Evolutionary conservation across 2,113 vertebrate species (phyloP), one percentile per base, ranked within the genome.

Genomic region (Merops nubicus): DNA sequence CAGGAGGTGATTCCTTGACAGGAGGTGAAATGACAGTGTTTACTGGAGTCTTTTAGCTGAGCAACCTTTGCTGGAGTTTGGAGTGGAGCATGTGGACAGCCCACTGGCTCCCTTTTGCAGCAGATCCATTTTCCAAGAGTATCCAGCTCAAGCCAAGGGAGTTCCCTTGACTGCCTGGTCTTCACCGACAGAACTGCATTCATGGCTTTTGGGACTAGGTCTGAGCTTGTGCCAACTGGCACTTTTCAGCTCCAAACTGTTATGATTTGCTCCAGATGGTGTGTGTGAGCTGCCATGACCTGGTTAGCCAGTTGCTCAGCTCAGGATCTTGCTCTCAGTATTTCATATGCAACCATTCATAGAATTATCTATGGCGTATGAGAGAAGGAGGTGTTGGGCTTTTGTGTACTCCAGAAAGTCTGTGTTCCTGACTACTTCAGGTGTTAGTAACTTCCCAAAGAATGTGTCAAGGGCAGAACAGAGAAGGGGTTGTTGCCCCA

Each of bases 181-280:
- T 79, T 91, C 42, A 3, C 57, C 56, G 77, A 72, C 64, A 74
- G 74, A 64, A 67, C 78, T 73, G 70, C n/a, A 21, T 80, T 88
- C 2, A 4, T 85, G 87, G 78, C 81, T 96, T 88, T 78, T 1
- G 1, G 65, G 89, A 21, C 22, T 93, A 77, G 62, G 53, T 51
- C 81, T 93, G 57, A 91, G 77, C 54, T 48, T 10, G 50, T 86
- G 91, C 80, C 78, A 91, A 34, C 56, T 96, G 91, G 93, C 75
- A 31, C 40, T 63, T 74, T 26, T 26, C 89, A 90, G 75, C 56
- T 88, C 78, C n/a, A 72, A 19, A 74, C 33, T 36, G 45, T 28
- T 88, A 25, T 77, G 87, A 89, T 91, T 94, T 96, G 50, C 72
- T 96, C 63, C 95, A 95, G 95, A 75, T 94, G 94, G 75, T 78